Evolutionary conservation across 2,113 vertebrate species (phyloP).

Genomic region (Cyprinodon brontotheroides): DNA sequence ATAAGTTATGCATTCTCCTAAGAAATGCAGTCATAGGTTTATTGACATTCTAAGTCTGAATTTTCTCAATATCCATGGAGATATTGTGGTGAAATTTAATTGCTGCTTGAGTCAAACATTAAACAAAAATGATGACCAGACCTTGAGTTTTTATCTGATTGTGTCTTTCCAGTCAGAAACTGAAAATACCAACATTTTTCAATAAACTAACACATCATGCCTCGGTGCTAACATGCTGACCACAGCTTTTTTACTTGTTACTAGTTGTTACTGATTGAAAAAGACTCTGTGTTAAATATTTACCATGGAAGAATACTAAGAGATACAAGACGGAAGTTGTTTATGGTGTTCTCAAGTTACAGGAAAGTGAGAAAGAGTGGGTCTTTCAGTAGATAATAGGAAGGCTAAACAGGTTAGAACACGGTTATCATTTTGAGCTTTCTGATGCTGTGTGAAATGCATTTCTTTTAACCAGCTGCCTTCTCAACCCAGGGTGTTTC

Average conservation of each 20-base stretch:
- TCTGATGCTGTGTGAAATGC: too few relatives aligned
- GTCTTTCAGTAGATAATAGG: not conserved
- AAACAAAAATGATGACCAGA: too few relatives aligned
- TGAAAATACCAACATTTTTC: not conserved
- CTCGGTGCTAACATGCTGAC: too few relatives aligned
- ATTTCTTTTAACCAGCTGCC: too few relatives aligned
- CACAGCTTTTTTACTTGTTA: not conserved
- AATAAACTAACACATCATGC: too few relatives aligned
- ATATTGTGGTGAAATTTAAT: not conserved
- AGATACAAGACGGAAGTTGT: not conserved
- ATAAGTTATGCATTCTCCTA: not conserved
- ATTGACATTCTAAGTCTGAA: not conserved
- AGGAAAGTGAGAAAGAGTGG: not conserved
- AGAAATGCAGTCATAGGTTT: not conserved
- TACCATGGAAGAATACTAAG: not conserved
- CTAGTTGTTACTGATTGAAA: not conserved
- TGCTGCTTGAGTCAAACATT: not conserved
- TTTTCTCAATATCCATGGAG: not conserved
- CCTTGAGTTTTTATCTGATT: not conserved
- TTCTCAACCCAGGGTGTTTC: too few relatives aligned
- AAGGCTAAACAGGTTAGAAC: not conserved
- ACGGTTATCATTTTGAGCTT: not conserved
- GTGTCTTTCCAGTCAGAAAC: not conserved
- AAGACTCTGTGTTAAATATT: not conserved
- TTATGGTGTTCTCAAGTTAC: too few relatives aligned